A percentile compares a stretch with the other conserved stretches of the same genome.
These are phyloP conservation scores for Staurois parvus DNA, from an alignment of 2,797 vertebrate species.

Conservation along the genomic window DNA sequence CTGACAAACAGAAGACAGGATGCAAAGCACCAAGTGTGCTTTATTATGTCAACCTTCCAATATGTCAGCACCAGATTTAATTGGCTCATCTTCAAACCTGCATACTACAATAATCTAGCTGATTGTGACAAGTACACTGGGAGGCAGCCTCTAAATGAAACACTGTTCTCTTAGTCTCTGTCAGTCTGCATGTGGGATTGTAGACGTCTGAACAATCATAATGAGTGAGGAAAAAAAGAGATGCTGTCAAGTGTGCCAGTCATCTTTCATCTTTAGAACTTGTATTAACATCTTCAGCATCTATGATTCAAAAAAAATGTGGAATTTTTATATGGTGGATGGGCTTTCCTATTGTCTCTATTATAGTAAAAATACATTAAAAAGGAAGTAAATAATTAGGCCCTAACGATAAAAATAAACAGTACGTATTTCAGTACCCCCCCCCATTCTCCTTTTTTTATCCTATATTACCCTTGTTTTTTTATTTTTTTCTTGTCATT, in stretches of 20 bases:
- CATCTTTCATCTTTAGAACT: slow-evolving; percentile 18
- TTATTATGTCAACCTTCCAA: slow-evolving; percentile 56
- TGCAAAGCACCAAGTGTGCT: slow-evolving; percentile 41
- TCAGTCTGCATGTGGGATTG: slow-evolving; percentile 43
- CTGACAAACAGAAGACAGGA: slow-evolving; percentile 51
- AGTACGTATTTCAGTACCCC: too few species aligned
- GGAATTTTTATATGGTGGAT: background rate
- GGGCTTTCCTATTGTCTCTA: background rate
- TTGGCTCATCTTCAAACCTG: slow-evolving; percentile 53
- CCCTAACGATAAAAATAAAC: too few species aligned
- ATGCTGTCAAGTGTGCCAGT: slow-evolving; percentile 44
- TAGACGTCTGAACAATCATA: slow-evolving; percentile 51
- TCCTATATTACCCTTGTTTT: too few species aligned
- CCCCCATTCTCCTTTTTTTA: too few species aligned
- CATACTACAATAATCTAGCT: slow-evolving; percentile 54
- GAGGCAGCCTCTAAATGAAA: slow-evolving; percentile 55
- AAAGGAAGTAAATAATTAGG: too few species aligned
- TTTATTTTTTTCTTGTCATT: too few species aligned
- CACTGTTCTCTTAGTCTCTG: slow-evolving; percentile 47
- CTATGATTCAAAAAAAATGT: background rate
- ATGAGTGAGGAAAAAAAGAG: slow-evolving; percentile 43
- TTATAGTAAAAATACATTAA: too few species aligned
- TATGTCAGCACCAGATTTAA: slow-evolving; percentile 58
- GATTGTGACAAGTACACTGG: slow-evolving; percentile 59
- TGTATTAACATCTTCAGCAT: slow-evolving; percentile 15